Percentiles rank a stretch among this genome's conserved stretches.
These are phyloP conservation scores for Onychomys torridus DNA, from an alignment of 2,797 vertebrate species.

Conservation along the genomic window DNA sequence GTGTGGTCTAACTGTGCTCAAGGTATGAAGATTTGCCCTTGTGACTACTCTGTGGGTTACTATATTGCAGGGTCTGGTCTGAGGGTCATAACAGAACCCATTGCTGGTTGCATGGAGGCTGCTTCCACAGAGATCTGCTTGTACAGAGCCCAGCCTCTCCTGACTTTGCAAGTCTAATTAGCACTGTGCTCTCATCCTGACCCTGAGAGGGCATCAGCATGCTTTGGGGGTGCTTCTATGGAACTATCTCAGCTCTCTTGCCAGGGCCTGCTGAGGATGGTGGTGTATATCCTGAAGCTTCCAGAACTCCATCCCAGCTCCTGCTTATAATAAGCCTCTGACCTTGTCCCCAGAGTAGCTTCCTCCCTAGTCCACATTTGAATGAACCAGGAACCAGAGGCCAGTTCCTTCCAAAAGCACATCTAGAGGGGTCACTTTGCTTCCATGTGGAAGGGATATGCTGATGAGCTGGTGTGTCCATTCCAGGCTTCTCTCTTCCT, in stretches of 20 bases:
- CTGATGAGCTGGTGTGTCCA: background rate
- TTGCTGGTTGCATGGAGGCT: no score
- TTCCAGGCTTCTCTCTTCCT: rapidly evolving
- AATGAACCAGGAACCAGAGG: background rate
- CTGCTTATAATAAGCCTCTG: background rate
- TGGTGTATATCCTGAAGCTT: no score
- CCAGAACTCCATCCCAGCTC: background rate
- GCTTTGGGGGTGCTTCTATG: background rate
- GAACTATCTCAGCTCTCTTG: background rate
- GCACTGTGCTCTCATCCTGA: background rate
- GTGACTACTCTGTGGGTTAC: background rate
- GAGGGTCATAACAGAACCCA: background rate
- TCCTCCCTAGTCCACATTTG: background rate
- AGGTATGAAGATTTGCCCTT: background rate
- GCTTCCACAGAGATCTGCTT: background rate
- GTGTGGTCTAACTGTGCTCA: background rate
- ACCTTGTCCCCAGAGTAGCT: background rate
- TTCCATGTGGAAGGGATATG: background rate
- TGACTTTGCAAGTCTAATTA: background rate
- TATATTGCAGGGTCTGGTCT: background rate
- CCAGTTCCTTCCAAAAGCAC: background rate
- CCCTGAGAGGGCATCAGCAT: background rate
- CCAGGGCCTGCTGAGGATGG: background rate
- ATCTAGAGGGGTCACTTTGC: background rate
- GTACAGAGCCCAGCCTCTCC: background rate